These are phyloP conservation scores for Nannobrachium achirus DNA, from an alignment of 2,113 vertebrate genomes.

Conservation along the genomic window DNA sequence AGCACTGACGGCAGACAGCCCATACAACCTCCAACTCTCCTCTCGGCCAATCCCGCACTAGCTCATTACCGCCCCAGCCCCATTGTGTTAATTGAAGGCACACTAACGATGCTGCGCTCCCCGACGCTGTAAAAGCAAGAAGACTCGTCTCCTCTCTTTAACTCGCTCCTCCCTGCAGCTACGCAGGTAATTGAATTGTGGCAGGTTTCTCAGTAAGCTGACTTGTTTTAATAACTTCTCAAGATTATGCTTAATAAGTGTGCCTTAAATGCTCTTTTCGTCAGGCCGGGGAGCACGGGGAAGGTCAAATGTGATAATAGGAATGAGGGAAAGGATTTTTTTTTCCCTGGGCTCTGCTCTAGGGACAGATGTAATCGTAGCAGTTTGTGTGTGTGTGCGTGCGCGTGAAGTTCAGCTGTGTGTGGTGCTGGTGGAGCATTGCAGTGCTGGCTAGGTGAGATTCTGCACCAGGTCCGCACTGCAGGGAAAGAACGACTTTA, in stretches of 20 bases:
- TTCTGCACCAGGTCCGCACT: not conserved
- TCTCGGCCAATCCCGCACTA: constrained; percentile 64
- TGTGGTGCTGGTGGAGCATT: constrained; percentile 35
- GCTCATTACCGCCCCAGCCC: constrained; percentile 75
- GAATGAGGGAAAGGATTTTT: constrained; percentile 69
- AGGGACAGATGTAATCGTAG: constrained; percentile 75
- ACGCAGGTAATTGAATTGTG: constrained; percentile 85
- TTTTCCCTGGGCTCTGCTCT: constrained; percentile 57
- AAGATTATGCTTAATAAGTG: constrained; percentile 85
- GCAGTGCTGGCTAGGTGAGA: constrained; percentile 17
- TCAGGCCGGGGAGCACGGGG: constrained; percentile 73
- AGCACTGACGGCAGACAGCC: constrained; percentile 60
- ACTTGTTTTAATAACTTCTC: constrained; percentile 86
- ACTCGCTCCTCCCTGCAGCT: constrained; percentile 75
- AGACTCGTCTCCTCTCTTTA: constrained; percentile 69
- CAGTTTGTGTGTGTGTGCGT: constrained; percentile 53
- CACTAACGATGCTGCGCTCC: constrained; percentile 68
- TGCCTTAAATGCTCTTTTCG: constrained; percentile 78
- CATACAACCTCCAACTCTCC: constrained; percentile 67
- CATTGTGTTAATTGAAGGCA: constrained; percentile 83
- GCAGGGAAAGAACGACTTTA: not conserved
- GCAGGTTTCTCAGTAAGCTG: constrained; percentile 79
- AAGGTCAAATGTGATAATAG: constrained; percentile 81
- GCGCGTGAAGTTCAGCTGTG: constrained; percentile 60
- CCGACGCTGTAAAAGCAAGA: constrained; percentile 68